Evolutionary conservation across 1,140 invertebrate genomes (phyloP), one percentile per base, ranked within the genome.

Genomic region (Scylla paramamosain): DNA sequence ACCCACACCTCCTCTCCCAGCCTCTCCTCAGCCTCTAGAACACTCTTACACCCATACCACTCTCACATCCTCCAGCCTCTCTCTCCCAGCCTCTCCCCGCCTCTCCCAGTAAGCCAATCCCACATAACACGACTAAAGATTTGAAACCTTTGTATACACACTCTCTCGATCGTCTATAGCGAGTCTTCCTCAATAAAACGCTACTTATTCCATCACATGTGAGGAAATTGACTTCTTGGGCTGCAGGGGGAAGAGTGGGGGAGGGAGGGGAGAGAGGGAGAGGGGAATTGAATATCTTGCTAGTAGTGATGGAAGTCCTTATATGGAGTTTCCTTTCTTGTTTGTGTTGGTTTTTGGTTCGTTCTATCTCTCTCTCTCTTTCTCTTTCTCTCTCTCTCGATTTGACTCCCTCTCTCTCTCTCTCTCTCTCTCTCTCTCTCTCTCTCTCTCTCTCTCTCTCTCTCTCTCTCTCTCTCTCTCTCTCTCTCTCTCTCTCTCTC

Each of bases 151-250:
- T 59, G 90, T 52, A 48, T 48, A 59, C 52, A 7, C 48, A 28
- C 16, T 3, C 29, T 14, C 28, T 20, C 45, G 6, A 39, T 39
- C 39, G 39, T 39, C 39, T 39, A 39, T 39, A 2, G 1, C 39
- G 39, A 39, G 39, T 77, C 89, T 91, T 52, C 86, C 87, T 28
- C 93, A 91, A 94, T 94, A 94, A 94, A 91, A 94, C 88, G 93
- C 59, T 83, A 84, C 93, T 94, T 94, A 94, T 94, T 84, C 88
- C 67, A 52, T 45, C 20, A 88, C 67, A 94, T 94, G 88, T 28
- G 93, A 94, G 93, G 93, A 94, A 94, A 94, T 94, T 94, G 93
- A 84, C 93, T 94, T 88, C 39, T 29, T 12, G 31, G 14, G n/a
- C 6, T 3, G 31, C 0, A 16, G 91, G n/a, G 25, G 20, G 7